Evolutionary conservation across 2,888 invertebrate genomes (phyloP).

Genomic region (Cylindroiulus punctatus): DNA sequence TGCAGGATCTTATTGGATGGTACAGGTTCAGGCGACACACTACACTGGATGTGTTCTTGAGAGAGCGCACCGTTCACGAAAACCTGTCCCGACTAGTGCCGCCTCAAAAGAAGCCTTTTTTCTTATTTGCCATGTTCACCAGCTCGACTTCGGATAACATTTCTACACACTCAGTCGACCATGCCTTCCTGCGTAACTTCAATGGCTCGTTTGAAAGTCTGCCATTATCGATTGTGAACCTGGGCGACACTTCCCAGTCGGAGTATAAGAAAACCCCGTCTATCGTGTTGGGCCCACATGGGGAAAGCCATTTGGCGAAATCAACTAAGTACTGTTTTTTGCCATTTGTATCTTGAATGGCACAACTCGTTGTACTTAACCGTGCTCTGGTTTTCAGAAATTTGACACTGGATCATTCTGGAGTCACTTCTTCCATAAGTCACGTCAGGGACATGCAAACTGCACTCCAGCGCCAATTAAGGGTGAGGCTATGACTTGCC

Average conservation of each 20-base stretch:
- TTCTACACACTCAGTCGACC: conserved; percentile 48
- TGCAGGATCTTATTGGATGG: conserved; percentile 55
- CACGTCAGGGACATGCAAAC: background rate
- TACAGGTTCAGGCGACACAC: conserved; percentile 53
- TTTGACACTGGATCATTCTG: background rate
- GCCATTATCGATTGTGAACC: conserved; percentile 24
- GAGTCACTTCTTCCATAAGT: background rate
- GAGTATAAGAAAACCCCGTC: conserved; percentile 47
- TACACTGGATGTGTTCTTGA: conserved; percentile 39
- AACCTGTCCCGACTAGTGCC: conserved; percentile 44
- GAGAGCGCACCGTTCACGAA: conserved; percentile 52
- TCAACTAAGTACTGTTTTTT: background rate
- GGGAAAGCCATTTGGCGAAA: background rate
- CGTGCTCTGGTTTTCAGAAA: background rate
- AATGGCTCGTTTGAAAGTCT: conserved; percentile 45
- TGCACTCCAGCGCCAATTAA: background rate
- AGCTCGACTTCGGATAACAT: conserved; percentile 14
- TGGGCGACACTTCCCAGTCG: conserved; percentile 53
- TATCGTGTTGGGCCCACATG: background rate
- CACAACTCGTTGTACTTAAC: background rate
- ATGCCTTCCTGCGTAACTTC: conserved; percentile 42
- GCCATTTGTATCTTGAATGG: background rate
- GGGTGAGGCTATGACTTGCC: background rate
- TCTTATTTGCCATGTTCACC: conserved; percentile 53
- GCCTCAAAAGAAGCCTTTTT: conserved; percentile 37